Base-by-base conservation (phyloP, 1,140 invertebrate genomes). In the Vanessa atalanta region DNA sequence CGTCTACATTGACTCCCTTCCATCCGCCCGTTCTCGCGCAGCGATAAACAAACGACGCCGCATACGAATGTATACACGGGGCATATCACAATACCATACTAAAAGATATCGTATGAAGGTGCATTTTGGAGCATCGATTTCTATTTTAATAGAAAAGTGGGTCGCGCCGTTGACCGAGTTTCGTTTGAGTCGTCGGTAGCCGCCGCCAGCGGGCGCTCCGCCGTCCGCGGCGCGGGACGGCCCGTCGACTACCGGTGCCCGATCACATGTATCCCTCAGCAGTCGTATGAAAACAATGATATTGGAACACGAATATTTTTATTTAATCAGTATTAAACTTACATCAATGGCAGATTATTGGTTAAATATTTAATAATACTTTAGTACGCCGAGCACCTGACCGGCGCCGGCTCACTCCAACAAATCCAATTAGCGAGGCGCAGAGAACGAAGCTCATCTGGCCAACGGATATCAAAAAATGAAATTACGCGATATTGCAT, bases 91-190 rank as follows among this genome's bases (percentile, higher is more conserved):
- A 47, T 23, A 47, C 1, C 31, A 43, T 63, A 43, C 26, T 48
- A 43, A 65, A 47, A 65, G 63, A 16, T 65, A 65, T 65, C 43
- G 55, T 47, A 70, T 70, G 47, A 37, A 69, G 66, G 66, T 69
- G 53, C 66, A 70, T 47, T 61, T 26, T 23, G 57, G 37, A 48
- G 68, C 68, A 70, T 61, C 68, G 68, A 70, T 70, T 70, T 70
- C 68, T 60, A 70, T 69, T 69, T 69, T 70, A 70, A 70, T 70
- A 70, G 68, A 61, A 70, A 70, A 70, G 68, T 70, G 55, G 68
- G 68, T 70, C 68, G 68, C 68, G 53, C 67, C 47, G 67, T 60
- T 69, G 68, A 61, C 68, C 55, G 68, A 70, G 68, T 70, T 70
- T 70, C 68, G 68, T 69, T 13, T 60, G 55, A 47, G 68, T 13